Base-by-base conservation (phyloP, 2,797 vertebrate species). In the Rhincodon typus region DNA sequence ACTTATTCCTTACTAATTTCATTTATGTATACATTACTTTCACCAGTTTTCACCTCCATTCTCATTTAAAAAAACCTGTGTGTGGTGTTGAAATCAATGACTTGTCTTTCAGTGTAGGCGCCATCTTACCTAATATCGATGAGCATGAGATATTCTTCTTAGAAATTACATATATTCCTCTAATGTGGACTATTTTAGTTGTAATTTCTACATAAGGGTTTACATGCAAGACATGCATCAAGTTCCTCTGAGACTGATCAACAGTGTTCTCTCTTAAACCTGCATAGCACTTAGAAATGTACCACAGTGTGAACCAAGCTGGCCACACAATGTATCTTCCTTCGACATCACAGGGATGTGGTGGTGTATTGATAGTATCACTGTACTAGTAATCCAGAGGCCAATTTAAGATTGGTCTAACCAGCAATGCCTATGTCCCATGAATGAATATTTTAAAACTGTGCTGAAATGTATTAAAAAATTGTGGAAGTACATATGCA, bases 171-270 rank as follows among this genome's bases (percentile, higher is more conserved):
- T 96, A 70, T 46, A 79, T 34, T 27, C 66, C n/a, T 46, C 30
- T 88, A 34, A 82, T 38, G 10, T 27, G 46, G 86, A 12, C 25
- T 88, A 15, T 88, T 88, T 88, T 88, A 27, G 42, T 74, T 94
- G 66, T 19, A 6, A 53, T 74, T 74, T 84, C 12, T 74, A 46
- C 34, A 34, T 17, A 46, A 62, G 94, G 53, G 2, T 62, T 74
- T 53, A 95, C 46, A 74, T 2, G 19, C 23, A 34, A 34, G 15
- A 34, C 13, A 57, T 95, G 50, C 5, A 27, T 30, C 95, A 82
- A 66, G 70, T 77, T 84, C 72, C 87, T 96, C 87, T 57, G 66
- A 74, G 38, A 79, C 77, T 74, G 86, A 77, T 88, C 70, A 88
- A 34, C 86, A 34, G 7, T 74, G 72, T 74, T 74, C 72, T 6